phyloP scores from a whole-genome alignment of 2,888 invertebrate genomes.

The Cephus pygmeus region DNA sequence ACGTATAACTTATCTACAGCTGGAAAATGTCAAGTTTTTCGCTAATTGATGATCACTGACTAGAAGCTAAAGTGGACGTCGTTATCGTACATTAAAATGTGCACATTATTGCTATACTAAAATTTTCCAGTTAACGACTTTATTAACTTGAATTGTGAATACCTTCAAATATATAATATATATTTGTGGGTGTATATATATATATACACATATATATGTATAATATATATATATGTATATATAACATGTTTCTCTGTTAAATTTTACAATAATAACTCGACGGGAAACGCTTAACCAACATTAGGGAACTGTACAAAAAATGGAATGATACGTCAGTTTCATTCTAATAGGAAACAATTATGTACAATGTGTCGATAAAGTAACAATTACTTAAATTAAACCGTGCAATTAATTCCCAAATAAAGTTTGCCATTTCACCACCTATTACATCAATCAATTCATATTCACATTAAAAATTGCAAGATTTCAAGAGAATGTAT shows the following conservation, averaged over 20 bases:
- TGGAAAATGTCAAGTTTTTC: background rate
- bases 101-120: slow-evolving; percentile 46
- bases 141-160: background rate
- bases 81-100: slow-evolving; percentile 41
- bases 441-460: background rate
- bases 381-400: background rate
- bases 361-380: background rate
- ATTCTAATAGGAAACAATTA: background rate
- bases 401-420: background rate
- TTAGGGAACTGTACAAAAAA: background rate
- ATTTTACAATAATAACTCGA: background rate
- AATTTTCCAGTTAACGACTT: slow-evolving; percentile 10
- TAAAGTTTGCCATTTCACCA: background rate
- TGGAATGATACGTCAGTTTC: background rate
- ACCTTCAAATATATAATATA: background rate
- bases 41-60: background rate
- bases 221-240: background rate
- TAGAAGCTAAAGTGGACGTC: slow-evolving; percentile 42
- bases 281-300: background rate
- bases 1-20: background rate
- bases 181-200: background rate
- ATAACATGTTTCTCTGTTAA: background rate
- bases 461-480: background rate
- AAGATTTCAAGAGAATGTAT: background rate
- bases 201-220: slow-evolving; percentile 1